phyloP scores from a whole-genome alignment of 1,140 invertebrate species.

The Drosophila funebris region DNA sequence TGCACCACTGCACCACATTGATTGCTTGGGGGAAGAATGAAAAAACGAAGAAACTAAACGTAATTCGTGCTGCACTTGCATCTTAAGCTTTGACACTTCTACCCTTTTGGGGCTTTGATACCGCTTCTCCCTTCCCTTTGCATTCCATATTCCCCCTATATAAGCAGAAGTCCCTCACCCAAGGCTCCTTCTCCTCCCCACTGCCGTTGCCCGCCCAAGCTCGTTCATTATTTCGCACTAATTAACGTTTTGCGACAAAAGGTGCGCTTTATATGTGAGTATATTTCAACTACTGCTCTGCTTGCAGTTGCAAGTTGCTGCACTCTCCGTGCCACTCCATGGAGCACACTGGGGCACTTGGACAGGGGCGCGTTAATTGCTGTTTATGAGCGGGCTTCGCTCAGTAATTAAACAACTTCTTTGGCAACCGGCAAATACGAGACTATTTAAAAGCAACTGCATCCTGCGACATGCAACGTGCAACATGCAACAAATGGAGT shows the following conservation, averaged over 20 bases:
- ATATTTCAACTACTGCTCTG: neutral
- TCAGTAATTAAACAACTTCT: slow-evolving; percentile 71
- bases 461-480: neutral
- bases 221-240: slow-evolving; percentile 77
- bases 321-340: slow-evolving; percentile 24
- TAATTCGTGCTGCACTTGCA: slow-evolving; percentile 18
- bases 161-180: neutral
- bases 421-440: slow-evolving; percentile 27
- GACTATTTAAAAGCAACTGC: slow-evolving; percentile 10
- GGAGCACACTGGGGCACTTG: slow-evolving; percentile 10
- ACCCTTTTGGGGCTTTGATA: neutral
- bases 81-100: slow-evolving; percentile 20
- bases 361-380: slow-evolving; percentile 62
- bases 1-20: slow-evolving; percentile 14
- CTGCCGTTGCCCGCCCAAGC: neutral
- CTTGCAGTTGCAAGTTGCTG: slow-evolving; percentile 21
- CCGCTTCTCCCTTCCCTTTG: neutral
- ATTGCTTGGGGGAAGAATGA: neutral
- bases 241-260: slow-evolving; percentile 76
- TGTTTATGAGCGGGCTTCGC: slow-evolving; percentile 74
- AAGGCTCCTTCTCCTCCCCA: neutral
- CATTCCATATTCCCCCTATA: neutral
- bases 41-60: slow-evolving; percentile 29
- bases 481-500: too few relatives aligned
- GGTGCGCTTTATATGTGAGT: slow-evolving; percentile 49